Evolutionary conservation across 2,113 vertebrate species (phyloP), one percentile per base, ranked within the genome.

Genomic region (Peucedramus taeniatus): DNA sequence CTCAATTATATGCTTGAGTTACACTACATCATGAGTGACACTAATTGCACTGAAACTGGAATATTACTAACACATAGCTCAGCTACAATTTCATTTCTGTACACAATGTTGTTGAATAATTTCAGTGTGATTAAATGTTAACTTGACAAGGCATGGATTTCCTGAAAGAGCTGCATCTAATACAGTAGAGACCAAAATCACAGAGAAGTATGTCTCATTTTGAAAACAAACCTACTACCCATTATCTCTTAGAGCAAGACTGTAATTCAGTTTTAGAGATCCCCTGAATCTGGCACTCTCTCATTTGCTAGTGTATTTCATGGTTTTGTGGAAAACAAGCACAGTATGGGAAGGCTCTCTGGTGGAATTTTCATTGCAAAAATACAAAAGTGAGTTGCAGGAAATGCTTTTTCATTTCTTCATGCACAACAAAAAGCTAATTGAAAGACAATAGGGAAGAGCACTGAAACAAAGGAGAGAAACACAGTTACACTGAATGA

Each of bases 1-100:
- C 47, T 94, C 89, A 91, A 83, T 87, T 90, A 85, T 30, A 86
- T 54, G 79, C 79, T 88, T 92, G 79, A 97, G 33, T 76, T 88
- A 53, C 45, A 35, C 31, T 66, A 80, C 35, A 45, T 40, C 57
- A 42, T 85, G 75, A 94, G 66, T 80, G 75, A 54, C 85, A 93
- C 53, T 91, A 93, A 91, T 91, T 93, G 74, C 54, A 83, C 70
- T 10, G 40, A 83, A 93, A 88, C 63, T 35, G 71, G 37, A 92
- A 54, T 65, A 79, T 54, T 76, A 47, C 33, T 66, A 91, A 78
- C 33, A 77, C 13, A 30, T 11, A 76, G 35, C 56, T 71, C 44
- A 54, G 70, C 37, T 65, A 77, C 49, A 59, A 60, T 79, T 94
- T 76, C 11, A 26, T 76, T 89, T 85, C 40, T 66, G 53, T 60